Evolutionary conservation across 64 coral and sea anemone genomes (phyloP), one percentile per base, ranked within the genome.

Genomic region (Montipora capricornis): DNA sequence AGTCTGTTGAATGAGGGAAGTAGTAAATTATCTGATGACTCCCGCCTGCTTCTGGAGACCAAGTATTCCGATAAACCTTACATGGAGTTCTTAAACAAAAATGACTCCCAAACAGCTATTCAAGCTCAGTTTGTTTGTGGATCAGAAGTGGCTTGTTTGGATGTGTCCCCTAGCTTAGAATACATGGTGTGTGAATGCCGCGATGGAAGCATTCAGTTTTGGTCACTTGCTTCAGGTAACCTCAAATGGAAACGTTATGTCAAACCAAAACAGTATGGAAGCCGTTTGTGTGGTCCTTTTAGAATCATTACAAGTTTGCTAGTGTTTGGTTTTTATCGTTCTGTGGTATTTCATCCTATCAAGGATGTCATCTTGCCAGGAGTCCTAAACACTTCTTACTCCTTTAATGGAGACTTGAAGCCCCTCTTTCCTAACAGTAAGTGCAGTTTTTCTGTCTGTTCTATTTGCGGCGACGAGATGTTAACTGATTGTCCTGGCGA

Each of bases 101-200:
- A 84, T 2, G 19, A 17, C 1, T 7, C 47, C 1, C 59, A 68
- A 61, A 60, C 37, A 68, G 16, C 37, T 11, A 60, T 84, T 84
- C 61, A 68, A 68, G 44, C 61, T 9, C 5, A 6, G 14, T 84
- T 84, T 68, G 13, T 47, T 45, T 68, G 29, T 48, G 66, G 59
- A 20, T 67, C 81, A 8, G 1, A 47, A 47, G 81, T 84, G 16
- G 81, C 29, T 68, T 84, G 81, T 84, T 84, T 84, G 8, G 81
- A 84, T 47, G 81, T 84, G 45, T 84, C 81, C 8, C 59, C 81
- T 7, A 29, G 17, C 59, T 68, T 15, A 19, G 81, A 84, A 58
- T 84, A 84, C 61, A 47, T 84, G 44, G 81, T 84, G 26, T 68
- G 81, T 47, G 81, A 84, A 84, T 84, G 81, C 49, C 3, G 37